Evolutionary conservation across 1,140 invertebrate species (phyloP).

Genomic region (Pseudomyrmex gracilis): DNA sequence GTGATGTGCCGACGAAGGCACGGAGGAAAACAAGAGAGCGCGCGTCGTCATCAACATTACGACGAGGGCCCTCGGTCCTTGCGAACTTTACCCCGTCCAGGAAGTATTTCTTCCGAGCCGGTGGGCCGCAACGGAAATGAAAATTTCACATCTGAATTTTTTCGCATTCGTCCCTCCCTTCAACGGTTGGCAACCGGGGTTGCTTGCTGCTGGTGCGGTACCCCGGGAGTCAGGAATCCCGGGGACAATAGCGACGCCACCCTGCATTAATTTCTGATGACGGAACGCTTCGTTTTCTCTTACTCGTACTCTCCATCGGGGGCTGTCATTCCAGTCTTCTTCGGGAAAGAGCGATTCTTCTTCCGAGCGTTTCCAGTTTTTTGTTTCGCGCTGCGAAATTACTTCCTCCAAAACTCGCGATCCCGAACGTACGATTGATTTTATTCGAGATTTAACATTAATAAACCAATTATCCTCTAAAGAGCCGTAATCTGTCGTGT

Average conservation of each 20-base stretch:
- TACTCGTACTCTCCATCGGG: slow-evolving; percentile 47
- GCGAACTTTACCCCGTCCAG: slow-evolving; percentile 74
- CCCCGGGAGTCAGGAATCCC: slow-evolving; percentile 69
- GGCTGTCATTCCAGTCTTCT: slow-evolving; percentile 34
- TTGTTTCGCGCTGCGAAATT: slow-evolving; percentile 4
- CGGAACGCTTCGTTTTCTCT: slow-evolving; percentile 54
- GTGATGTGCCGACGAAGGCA: slow-evolving; percentile 12
- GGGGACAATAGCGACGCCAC: slow-evolving; percentile 76
- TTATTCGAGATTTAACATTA: not conserved
- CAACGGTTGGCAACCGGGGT: slow-evolving; percentile 58
- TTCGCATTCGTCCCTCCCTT: slow-evolving; percentile 78
- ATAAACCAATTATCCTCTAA: not conserved
- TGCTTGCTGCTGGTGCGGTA: slow-evolving; percentile 71
- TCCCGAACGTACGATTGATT: too few relatives aligned
- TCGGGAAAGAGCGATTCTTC: slow-evolving; percentile 33
- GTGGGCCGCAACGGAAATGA: slow-evolving; percentile 83
- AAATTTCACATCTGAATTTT: slow-evolving; percentile 85
- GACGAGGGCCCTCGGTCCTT: slow-evolving; percentile 46
- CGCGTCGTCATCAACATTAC: slow-evolving; percentile 25
- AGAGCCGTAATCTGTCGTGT: too few relatives aligned
- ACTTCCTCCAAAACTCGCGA: not conserved
- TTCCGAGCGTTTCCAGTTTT: not conserved
- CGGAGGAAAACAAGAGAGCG: slow-evolving; percentile 11
- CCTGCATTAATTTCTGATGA: slow-evolving; percentile 81
- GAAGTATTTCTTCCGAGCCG: slow-evolving; percentile 85